Evolutionary conservation across 2,113 vertebrate genomes (phyloP).

Genomic region (Colaptes auratus): DNA sequence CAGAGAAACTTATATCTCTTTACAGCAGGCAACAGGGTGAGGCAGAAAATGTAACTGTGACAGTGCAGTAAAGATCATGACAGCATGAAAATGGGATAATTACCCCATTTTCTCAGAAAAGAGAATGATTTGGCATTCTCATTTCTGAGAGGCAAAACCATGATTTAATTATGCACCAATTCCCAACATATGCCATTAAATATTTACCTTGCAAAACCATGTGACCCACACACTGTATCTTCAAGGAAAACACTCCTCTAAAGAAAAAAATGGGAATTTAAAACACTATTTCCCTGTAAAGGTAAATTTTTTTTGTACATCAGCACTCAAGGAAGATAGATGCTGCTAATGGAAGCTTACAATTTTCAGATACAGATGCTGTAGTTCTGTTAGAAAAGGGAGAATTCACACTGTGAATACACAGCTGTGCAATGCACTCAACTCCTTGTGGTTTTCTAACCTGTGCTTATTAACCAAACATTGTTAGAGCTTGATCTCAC

Average conservation of each 20-base stretch:
- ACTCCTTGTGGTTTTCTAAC: neutral
- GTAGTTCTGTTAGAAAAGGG: neutral
- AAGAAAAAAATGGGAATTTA: neutral
- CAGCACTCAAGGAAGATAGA: neutral
- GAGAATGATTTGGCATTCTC: too few species aligned
- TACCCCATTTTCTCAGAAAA: neutral
- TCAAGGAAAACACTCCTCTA: neutral
- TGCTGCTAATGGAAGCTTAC: neutral
- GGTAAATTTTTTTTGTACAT: neutral
- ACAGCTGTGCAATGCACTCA: neutral
- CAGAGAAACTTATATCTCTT: neutral
- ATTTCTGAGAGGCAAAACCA: neutral
- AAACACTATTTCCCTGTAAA: neutral
- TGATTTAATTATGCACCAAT: neutral
- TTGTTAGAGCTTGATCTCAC: neutral
- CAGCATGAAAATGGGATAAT: neutral
- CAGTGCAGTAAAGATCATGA: neutral
- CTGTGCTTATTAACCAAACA: neutral
- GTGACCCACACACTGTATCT: neutral
- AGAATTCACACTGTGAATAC: neutral
- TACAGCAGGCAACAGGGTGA: neutral
- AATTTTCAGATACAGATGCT: neutral
- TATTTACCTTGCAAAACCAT: neutral
- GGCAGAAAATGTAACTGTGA: neutral
- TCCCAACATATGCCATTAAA: neutral